Evolutionary conservation across 2,113 vertebrate genomes (phyloP), one percentile per base, ranked within the genome.

Genomic region (Mungos mungo): DNA sequence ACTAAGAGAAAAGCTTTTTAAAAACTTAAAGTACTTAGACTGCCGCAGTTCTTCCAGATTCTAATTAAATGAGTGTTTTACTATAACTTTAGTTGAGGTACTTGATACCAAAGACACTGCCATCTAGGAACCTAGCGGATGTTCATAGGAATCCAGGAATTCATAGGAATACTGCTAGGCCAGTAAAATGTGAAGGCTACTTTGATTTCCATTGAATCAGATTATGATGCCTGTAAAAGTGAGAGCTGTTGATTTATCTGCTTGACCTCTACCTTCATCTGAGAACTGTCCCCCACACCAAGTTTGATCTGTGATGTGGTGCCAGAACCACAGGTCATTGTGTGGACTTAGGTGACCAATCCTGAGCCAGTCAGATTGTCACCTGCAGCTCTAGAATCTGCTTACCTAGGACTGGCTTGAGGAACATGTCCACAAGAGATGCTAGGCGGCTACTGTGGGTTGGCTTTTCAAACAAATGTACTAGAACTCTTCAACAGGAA

Each of bases 1-100:
- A 10, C 31, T 16, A 50, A 45, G 14, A 94, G 27, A 57, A 92
- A 71, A 88, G 5, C 21, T 81, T 93, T 95, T 88, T 31, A 57
- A 60, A 91, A 57, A 57, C 19, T 23, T 54, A 45, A 88, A 77
- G 21, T 54, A 27, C 6, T 9, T 88, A 35, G 3, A 81, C 76
- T 54, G 47, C 45, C 54, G 38, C 5, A 23, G 68, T 77, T 83
- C 29, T 90, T 93, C 50, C 71, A 38, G n/a, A 76, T 80, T 85
- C 29, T 63, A 27, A 3, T n/a, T 69, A 92, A 92, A 45, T 76
- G 33, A 77, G 47, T 15, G 45, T 60, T 88, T 69, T 60, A 12
- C 54, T 87, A 7, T 45, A 52, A 18, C 16, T 71, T 31, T 27
- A 1, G 21, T 50, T 47, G 35, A 57, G 38, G 11, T 71, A 9